Percentiles rank a stretch among this genome's conserved stretches.
These are phyloP conservation scores for Prosopocoilus inquinatus DNA, from an alignment of 2,888 invertebrate species.

Conservation along the genomic window DNA sequence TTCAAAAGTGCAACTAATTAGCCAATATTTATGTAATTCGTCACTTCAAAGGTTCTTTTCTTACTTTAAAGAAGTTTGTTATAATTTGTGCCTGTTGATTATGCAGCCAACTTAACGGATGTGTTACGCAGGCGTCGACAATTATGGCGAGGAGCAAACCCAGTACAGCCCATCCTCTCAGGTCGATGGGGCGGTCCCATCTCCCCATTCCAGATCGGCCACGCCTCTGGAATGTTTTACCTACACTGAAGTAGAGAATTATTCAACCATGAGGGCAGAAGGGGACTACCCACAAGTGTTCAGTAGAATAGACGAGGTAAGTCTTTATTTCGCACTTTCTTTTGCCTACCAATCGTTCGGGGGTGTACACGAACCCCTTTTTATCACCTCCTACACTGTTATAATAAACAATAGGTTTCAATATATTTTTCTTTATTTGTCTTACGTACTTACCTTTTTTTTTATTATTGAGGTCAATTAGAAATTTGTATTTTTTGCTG, in stretches of 20 bases:
- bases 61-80: too few relatives aligned
- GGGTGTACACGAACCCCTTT: too few relatives aligned
- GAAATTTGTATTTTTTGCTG: too few relatives aligned
- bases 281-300: conserved; percentile 17
- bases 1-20: too few relatives aligned
- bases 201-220: conserved; percentile 43
- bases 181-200: conserved; percentile 45
- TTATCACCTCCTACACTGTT: too few relatives aligned
- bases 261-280: conserved; percentile 15
- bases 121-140: conserved; percentile 26
- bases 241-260: conserved; percentile 26
- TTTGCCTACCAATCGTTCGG: too few relatives aligned
- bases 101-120: conserved; percentile 24
- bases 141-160: conserved; percentile 32
- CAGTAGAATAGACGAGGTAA: conserved; percentile 18
- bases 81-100: conserved; percentile 3
- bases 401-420: too few relatives aligned
- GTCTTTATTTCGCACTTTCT: background rate
- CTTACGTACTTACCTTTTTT: too few relatives aligned
- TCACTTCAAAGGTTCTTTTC: too few relatives aligned
- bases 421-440: too few relatives aligned
- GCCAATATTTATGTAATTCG: too few relatives aligned
- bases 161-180: conserved; percentile 47
- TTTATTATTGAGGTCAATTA: too few relatives aligned
- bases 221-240: conserved; percentile 38